These are phyloP conservation scores for Acrobasis suavella DNA, from an alignment of 2,888 invertebrate genomes.

Conservation along the genomic window DNA sequence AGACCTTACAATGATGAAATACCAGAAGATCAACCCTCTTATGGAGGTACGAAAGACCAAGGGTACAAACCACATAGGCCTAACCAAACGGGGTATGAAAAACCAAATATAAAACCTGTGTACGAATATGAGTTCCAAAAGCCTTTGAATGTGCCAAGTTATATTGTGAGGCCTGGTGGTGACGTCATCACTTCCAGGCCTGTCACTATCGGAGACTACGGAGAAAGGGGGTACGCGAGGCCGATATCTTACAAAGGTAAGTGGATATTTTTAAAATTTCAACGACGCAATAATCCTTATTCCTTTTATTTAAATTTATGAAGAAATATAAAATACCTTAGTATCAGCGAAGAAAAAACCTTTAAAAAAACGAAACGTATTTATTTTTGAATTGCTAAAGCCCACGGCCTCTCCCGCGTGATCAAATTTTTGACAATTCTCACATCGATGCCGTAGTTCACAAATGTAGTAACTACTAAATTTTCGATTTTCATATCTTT, in stretches of 20 bases:
- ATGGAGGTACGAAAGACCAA: slow-evolving; percentile 26
- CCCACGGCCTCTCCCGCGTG: too few relatives aligned
- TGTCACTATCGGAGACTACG: slow-evolving; percentile 59
- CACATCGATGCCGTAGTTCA: too few relatives aligned
- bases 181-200: slow-evolving; percentile 67
- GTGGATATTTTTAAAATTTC: slow-evolving; percentile 32
- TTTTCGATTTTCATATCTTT: too few relatives aligned
- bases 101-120: slow-evolving; percentile 61
- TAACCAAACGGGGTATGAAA: slow-evolving; percentile 34
- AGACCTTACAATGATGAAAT: slow-evolving; percentile 20
- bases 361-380: too few relatives aligned
- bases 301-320: too few relatives aligned
- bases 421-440: too few relatives aligned
- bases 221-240: slow-evolving; percentile 40
- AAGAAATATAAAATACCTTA: too few relatives aligned
- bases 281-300: too few relatives aligned
- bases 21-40: slow-evolving; percentile 10
- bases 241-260: slow-evolving; percentile 59
- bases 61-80: slow-evolving; percentile 28
- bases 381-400: too few relatives aligned
- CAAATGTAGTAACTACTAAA: too few relatives aligned
- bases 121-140: slow-evolving; percentile 66
- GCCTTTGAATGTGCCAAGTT: slow-evolving; percentile 58
- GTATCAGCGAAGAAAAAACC: too few relatives aligned
- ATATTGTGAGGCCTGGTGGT: slow-evolving; percentile 57